These are phyloP conservation scores for Fringilla coelebs DNA, from an alignment of 2,797 vertebrate species.

Conservation along the genomic window DNA sequence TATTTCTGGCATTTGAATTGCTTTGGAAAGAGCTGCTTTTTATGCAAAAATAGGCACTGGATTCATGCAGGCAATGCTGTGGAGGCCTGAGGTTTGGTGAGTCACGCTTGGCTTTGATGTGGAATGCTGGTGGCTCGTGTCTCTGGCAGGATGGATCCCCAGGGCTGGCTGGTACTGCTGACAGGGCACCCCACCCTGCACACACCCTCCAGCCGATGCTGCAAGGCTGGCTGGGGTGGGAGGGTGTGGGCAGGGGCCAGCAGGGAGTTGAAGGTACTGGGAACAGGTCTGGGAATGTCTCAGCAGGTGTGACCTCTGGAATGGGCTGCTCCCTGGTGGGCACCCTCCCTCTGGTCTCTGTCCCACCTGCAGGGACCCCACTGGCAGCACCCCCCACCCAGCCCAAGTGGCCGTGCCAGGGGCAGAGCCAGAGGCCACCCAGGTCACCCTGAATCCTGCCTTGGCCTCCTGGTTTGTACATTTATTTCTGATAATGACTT, in stretches of 20 bases:
- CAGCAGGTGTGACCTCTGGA: background rate
- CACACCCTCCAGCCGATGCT: background rate
- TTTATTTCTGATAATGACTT: background rate
- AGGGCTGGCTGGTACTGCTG: background rate
- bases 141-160: background rate
- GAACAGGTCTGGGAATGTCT: background rate
- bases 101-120: background rate
- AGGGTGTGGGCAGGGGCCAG: background rate
- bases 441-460: background rate
- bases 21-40: constrained; percentile 27
- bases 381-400: background rate
- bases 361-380: background rate
- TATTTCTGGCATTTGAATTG: constrained; percentile 51
- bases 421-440: background rate
- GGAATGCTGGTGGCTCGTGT: background rate
- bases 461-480: background rate
- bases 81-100: background rate
- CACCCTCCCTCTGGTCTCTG: background rate
- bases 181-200: background rate
- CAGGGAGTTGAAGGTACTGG: background rate
- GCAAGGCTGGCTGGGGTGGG: background rate
- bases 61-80: background rate
- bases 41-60: constrained; percentile 9
- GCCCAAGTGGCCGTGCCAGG: background rate
- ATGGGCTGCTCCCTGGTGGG: fast-evolving